Evolutionary conservation across 2,888 invertebrate species (phyloP), one percentile per base, ranked within the genome.

Genomic region (Ashinkailepas kermadecensis): DNA sequence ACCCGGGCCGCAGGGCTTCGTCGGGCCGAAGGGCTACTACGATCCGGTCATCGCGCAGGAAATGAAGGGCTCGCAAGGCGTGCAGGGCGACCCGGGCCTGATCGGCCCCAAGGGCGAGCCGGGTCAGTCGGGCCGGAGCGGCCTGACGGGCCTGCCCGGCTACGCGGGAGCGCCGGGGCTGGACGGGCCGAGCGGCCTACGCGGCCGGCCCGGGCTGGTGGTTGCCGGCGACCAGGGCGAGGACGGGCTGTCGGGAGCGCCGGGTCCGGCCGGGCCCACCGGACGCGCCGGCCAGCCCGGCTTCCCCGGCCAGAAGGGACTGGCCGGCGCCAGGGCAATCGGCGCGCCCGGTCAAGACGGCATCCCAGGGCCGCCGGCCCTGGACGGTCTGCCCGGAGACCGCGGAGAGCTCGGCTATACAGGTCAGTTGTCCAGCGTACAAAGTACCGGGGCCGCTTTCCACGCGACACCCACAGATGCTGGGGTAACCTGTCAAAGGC

Each of bases 381-480:
- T 74, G 18, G 74, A 74, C 74, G 74, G 74, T 0, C 54, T 74
- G 18, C 74, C 56, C 21, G 83, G 83, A 1, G 80, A 81, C 15
- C 78, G 82, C 18, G 85, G 85, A 62, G 80, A 74, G 9, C 83
- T 83, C 74, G 85, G 86, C 18, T 56, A 21, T 11, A 0, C 54
- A 74, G 74, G 74, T 74, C 18, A 74, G 74, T 56, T 15, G 59
- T 15, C 59, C 39, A 39, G 39, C 39, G 2, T 4, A 39, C 39
- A 39, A 39, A 39, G 39, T 39, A 4, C 2, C 39, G 39, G 23
- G 4, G 64, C 3, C 21, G 64, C 64, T 21, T n/a, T 64, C 8
- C 64, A n/a, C 21, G 21, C 18, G 64, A n/a, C 58, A 58, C 58
- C 2, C 1, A 64, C 18, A 8, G 64, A 8, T 64, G 64, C 15